Percentiles rank a stretch among this genome's conserved stretches.
phyloP scores from a whole-genome alignment of 2,888 invertebrate species.

The Scaeva pyrastri region DNA sequence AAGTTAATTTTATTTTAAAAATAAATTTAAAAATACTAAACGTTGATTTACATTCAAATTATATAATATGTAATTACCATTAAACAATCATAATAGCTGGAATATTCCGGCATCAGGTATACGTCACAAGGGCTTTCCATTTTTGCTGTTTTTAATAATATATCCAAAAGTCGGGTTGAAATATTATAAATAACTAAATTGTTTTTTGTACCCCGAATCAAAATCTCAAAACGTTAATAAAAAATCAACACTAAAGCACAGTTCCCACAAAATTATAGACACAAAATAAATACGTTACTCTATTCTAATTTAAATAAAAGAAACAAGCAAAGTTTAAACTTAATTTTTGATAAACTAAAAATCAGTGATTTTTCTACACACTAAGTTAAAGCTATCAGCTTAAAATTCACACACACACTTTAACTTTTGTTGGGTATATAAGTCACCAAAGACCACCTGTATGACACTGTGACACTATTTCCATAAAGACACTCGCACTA shows the following conservation, averaged over 20 bases:
- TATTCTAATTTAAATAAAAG: no score
- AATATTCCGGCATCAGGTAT: slow-evolving; percentile 52
- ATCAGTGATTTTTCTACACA: neutral
- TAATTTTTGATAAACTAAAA: neutral
- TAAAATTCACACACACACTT: neutral
- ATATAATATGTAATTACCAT: slow-evolving; percentile 57
- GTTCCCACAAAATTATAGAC: no score
- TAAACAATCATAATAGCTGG: slow-evolving; percentile 57
- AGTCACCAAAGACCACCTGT: slow-evolving; percentile 70
- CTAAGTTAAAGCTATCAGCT: neutral
- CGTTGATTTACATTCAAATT: no score
- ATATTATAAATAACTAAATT: neutral
- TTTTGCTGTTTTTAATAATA: slow-evolving; percentile 3
- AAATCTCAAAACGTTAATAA: slow-evolving; percentile 13
- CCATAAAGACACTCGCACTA: neutral
- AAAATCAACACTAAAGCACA: no score
- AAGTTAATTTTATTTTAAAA: no score
- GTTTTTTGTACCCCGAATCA: no score
- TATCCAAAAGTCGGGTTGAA: neutral
- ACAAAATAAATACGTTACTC: no score
- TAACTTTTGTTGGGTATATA: neutral
- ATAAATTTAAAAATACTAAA: no score
- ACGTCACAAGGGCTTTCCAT: slow-evolving; percentile 62
- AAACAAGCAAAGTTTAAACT: no score
- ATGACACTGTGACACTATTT: slow-evolving; percentile 32